Evolutionary conservation across 2,797 vertebrate species (phyloP).

Genomic region (Atherinosoma microstoma): DNA sequence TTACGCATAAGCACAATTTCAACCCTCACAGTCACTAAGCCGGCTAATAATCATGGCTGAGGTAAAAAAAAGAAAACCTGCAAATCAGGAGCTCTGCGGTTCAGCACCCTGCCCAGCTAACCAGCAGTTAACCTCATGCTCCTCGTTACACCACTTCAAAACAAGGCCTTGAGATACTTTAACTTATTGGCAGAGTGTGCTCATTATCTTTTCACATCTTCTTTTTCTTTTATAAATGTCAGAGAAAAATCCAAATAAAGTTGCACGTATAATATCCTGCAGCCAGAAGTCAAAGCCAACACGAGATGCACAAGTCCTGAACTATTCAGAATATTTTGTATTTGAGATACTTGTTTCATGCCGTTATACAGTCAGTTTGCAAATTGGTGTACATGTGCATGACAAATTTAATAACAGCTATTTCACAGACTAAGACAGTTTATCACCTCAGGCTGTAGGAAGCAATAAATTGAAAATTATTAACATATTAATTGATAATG

Average conservation of each 20-base stretch:
- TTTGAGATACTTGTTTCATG: neutral
- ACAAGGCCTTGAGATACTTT: neutral
- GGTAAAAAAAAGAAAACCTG: neutral
- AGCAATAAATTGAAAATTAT: slow-evolving; percentile 3
- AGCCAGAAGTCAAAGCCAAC: neutral
- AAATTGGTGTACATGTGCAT: neutral
- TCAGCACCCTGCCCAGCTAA: slow-evolving; percentile 7
- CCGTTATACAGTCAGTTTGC: neutral
- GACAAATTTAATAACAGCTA: neutral
- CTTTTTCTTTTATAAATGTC: neutral
- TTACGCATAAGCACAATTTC: slow-evolving; percentile 15
- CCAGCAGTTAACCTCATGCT: neutral
- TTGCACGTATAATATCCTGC: neutral
- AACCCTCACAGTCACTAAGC: slow-evolving; percentile 15
- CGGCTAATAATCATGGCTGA: slow-evolving; percentile 4
- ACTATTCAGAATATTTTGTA: neutral
- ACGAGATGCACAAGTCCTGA: neutral
- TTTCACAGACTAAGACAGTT: slow-evolving; percentile 5
- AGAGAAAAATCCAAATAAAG: neutral
- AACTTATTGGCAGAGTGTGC: neutral
- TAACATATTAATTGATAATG: neutral
- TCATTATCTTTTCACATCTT: neutral
- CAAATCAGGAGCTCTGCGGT: neutral
- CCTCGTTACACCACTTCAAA: neutral
- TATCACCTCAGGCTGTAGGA: neutral